Evolutionary conservation across 2,797 vertebrate species (phyloP), one percentile per base, ranked within the genome.

Genomic region (Gadopsis bispinosus): DNA sequence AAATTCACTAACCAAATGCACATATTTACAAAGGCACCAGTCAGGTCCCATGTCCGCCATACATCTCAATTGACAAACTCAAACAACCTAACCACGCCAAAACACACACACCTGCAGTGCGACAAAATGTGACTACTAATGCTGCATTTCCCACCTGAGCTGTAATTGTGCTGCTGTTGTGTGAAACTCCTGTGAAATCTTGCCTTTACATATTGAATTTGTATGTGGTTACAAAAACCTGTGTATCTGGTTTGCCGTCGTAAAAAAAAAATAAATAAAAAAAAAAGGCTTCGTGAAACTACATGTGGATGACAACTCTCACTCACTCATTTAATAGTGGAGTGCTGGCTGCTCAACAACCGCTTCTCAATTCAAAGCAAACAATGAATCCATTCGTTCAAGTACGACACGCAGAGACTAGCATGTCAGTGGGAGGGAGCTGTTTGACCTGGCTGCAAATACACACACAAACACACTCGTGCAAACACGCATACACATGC

Each of bases 81-180:
- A 19, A 51, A 54, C 45, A 75, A 56, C 43, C 29, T 51, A 26
- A 71, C 73, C 81, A 13, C 78, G 72, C 84, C 64, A 76, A 82
- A 73, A 64, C 69, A 83, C 69, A 82, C 79, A 90, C 59, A 71
- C 58, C 70, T 62, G 51, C 76, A 61, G 33, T 64, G 61, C 37
- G 26, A 55, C 47, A 79, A 20, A 73, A 51, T 48, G 13, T n/a
- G n/a, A 7, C 35, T 20, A 55, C 75, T 58, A 70, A 69, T n/a
- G 13, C 76, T 60, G 47, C 54, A 13, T 45, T 64, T 77, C 63
- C 60, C 17, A 50, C 16, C 5, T 17, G 39, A 75, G 47, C 43
- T 62, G 31, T 56, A 45, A 51, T 7, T 62, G 17, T 17, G 7
- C 41, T 22, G 47, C 35, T 48, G 41, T 31, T 77, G 41, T 47